Base-by-base conservation (phyloP, 2,113 vertebrate genomes). In the Cranoglanis bouderius region DNA sequence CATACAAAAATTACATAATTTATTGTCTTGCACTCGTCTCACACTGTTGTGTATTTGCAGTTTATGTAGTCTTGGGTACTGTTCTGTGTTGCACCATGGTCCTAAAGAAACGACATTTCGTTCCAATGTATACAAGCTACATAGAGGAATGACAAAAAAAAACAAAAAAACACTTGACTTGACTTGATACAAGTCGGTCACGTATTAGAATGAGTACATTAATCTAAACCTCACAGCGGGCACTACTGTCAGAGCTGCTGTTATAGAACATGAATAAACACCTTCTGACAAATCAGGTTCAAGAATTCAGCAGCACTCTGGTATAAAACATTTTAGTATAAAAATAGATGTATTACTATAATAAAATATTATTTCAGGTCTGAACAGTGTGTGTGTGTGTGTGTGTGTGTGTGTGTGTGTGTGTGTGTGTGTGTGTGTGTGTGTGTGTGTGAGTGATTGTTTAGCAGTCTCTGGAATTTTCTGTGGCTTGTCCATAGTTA, bases 401-500 rank as follows among this genome's bases (percentile, higher is more conserved):
- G 38, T 26, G 38, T 75, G 19, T 75, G n/a, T 70, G n/a, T 35
- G 32, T 70, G 65, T 18, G 19, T 46, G 9, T 46, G 21, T 14
- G 21, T 46, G 21, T 74, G 35, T 43, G 72, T 75, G 19, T 75
- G 38, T 26, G 38, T 75, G 19, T 75, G n/a, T 70, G n/a, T 35
- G 32, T 70, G 65, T 18, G 19, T 46, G 9, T 46, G 21, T 14
- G 21, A 29, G 21, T 4, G 72, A 75, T 49, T 49, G 21, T 43
- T 75, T 75, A 8, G 4, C 43, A 46, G 24, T 49, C 43, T 49
- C 43, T 77, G 38, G 24, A 49, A 77, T 49, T 26, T 77, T 77
- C 74, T 77, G 40, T 77, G 74, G 74, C 43, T 49, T 77, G 74
- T 77, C 74, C 29, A 29, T 77, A 77, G 74, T 77, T 77, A 77